These are phyloP conservation scores for Aporophyla nigra DNA, from an alignment of 2,888 invertebrate species.

Conservation along the genomic window DNA sequence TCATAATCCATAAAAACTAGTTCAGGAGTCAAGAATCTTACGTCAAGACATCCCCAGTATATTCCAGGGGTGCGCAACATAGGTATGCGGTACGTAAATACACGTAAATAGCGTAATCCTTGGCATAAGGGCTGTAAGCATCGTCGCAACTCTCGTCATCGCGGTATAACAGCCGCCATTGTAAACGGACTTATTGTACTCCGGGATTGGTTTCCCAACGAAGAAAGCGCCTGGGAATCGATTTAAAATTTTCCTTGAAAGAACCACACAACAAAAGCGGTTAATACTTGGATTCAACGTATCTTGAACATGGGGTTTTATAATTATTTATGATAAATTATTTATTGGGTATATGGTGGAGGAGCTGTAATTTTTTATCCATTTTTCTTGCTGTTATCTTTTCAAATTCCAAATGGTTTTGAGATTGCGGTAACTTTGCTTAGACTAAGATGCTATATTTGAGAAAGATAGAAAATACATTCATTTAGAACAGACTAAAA, in stretches of 20 bases:
- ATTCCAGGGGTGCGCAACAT: constrained; percentile 5
- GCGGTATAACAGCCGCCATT: constrained; percentile 83
- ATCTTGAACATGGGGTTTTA: constrained; percentile 76
- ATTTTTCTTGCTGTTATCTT: background rate
- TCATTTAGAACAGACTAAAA: too few species aligned
- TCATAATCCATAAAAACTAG: constrained; percentile 11
- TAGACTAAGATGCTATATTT: background rate
- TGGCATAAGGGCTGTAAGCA: constrained; percentile 79
- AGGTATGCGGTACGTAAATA: constrained; percentile 77
- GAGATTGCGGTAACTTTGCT: background rate
- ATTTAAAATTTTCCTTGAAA: constrained; percentile 88
- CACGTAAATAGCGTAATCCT: constrained; percentile 86
- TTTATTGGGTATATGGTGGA: constrained; percentile 9
- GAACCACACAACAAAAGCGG: constrained; percentile 84
- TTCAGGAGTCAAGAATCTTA: constrained; percentile 8
- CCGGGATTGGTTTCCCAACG: constrained; percentile 87
- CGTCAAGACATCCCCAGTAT: constrained; percentile 15
- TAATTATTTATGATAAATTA: constrained; percentile 67
- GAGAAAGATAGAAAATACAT: too few species aligned
- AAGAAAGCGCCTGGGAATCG: constrained; percentile 87
- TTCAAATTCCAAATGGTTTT: background rate
- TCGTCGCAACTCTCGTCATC: constrained; percentile 83
- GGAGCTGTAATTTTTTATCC: background rate
- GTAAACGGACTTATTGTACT: constrained; percentile 86
- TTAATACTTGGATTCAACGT: constrained; percentile 83